Conservation (phyloP, 2,797 vertebrate genomes). For the Mastacembelus armatus region DNA sequence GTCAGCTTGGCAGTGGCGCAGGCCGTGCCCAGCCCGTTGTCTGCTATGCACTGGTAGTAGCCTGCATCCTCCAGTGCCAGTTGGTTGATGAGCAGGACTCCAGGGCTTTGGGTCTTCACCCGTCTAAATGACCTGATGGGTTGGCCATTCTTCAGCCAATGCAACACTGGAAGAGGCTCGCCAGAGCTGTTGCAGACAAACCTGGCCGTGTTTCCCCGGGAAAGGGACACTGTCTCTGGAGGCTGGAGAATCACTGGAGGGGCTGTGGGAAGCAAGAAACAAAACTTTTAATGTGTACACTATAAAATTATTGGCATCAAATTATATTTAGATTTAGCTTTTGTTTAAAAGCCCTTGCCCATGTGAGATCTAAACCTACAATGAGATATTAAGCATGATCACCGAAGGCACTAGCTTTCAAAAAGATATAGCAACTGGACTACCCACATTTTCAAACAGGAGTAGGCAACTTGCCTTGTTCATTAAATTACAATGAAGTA, state of each 20-base stretch:
- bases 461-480: no score
- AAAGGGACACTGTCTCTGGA: slow-evolving; percentile 93
- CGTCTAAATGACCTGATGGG: slow-evolving; percentile 89
- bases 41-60: slow-evolving; percentile 96
- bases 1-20: slow-evolving; percentile 93
- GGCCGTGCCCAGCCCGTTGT: slow-evolving; percentile 91
- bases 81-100: slow-evolving; percentile 96
- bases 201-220: slow-evolving; percentile 94
- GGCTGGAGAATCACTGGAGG: slow-evolving; percentile 92
- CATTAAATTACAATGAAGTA: no score
- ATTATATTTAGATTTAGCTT: background rate
- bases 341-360: no score
- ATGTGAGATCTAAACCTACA: no score
- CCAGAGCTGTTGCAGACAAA: slow-evolving; percentile 96
- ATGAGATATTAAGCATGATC: no score
- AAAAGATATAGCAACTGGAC: no score
- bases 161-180: slow-evolving; percentile 87
- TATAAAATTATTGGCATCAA: background rate
- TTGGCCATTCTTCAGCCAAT: slow-evolving; percentile 93
- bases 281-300: background rate
- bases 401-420: no score
- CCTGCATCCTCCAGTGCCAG: slow-evolving; percentile 93
- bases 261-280: slow-evolving; percentile 76
- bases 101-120: slow-evolving; percentile 91
- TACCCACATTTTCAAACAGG: no score